These are phyloP conservation scores for Coptodon bakossiorum DNA, from an alignment of 2,113 vertebrate species.

Conservation along the genomic window DNA sequence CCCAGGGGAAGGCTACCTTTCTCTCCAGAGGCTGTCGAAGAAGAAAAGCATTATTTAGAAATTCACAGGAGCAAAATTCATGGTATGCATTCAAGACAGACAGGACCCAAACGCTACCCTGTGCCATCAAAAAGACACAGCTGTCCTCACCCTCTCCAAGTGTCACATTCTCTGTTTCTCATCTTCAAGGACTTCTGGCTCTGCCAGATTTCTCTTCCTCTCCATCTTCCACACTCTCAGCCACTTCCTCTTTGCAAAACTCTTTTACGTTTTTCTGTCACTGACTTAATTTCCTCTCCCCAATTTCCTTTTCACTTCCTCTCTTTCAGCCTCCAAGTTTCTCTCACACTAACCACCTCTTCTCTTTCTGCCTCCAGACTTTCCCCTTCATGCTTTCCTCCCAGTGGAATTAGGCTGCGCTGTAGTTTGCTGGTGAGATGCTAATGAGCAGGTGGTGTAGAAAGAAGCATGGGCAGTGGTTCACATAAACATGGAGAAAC, in stretches of 20 bases:
- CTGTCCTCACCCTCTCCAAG: slow-evolving; percentile 30
- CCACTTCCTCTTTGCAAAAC: slow-evolving; percentile 22
- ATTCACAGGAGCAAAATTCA: slow-evolving; percentile 26
- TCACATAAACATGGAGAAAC: slow-evolving; percentile 51
- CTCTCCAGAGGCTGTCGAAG: background rate
- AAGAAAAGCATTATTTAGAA: slow-evolving; percentile 16
- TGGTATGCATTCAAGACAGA: slow-evolving; percentile 24
- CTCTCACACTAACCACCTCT: background rate
- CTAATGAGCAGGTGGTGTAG: slow-evolving; percentile 48
- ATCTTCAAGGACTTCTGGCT: slow-evolving; percentile 48
- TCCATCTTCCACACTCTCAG: slow-evolving; percentile 18
- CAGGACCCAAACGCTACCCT: slow-evolving; percentile 16
- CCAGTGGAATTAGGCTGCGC: background rate
- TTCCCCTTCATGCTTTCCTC: background rate
- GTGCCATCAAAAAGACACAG: slow-evolving; percentile 38
- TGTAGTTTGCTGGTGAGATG: slow-evolving; percentile 8
- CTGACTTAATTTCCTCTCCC: slow-evolving; percentile 27
- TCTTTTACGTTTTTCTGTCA: slow-evolving; percentile 26
- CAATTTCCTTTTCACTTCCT: slow-evolving; percentile 29
- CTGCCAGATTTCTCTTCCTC: slow-evolving; percentile 36
- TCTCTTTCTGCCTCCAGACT: background rate
- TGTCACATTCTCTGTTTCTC: slow-evolving; percentile 42
- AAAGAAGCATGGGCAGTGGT: slow-evolving; percentile 22
- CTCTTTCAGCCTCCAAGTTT: slow-evolving; percentile 2
- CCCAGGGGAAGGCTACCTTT: slow-evolving; percentile 8